Evolutionary conservation across 1,140 invertebrate genomes (phyloP).

Genomic region (Uloborus diversus): DNA sequence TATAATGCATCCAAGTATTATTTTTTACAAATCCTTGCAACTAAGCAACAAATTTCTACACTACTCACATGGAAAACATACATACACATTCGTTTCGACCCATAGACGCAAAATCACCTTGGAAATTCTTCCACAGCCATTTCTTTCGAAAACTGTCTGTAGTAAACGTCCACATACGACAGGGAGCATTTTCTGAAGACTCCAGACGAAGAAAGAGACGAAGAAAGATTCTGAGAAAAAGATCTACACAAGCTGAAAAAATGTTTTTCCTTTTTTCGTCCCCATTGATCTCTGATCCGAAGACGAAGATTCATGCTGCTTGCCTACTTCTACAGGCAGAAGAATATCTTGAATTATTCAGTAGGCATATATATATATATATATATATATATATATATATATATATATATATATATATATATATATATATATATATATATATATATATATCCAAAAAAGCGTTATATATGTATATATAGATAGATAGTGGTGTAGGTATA

Average conservation of each 20-base stretch:
- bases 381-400: constrained; percentile 29
- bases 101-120: neutral
- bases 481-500: constrained; percentile 6
- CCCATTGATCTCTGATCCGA: constrained; percentile 28
- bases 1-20: too few species aligned
- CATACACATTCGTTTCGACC: too few species aligned
- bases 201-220: neutral
- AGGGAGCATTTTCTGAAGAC: constrained; percentile 3
- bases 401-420: constrained; percentile 14
- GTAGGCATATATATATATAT: constrained; percentile 12
- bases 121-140: neutral
- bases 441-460: constrained; percentile 13
- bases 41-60: too few species aligned
- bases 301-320: constrained; percentile 28
- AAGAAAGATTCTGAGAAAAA: constrained; percentile 27
- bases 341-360: constrained; percentile 40
- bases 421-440: constrained; percentile 14
- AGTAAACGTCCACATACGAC: neutral
- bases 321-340: constrained; percentile 36
- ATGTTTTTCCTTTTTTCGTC: constrained; percentile 20
- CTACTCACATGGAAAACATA: too few species aligned
- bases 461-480: constrained; percentile 19
- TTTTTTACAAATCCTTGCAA: too few species aligned
- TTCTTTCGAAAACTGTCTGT: neutral
- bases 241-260: neutral